A percentile compares a stretch with the other conserved stretches of the same genome.
Evolutionary conservation across 2,797 vertebrate species (phyloP).

Genomic region (Telmatherina bonti): DNA sequence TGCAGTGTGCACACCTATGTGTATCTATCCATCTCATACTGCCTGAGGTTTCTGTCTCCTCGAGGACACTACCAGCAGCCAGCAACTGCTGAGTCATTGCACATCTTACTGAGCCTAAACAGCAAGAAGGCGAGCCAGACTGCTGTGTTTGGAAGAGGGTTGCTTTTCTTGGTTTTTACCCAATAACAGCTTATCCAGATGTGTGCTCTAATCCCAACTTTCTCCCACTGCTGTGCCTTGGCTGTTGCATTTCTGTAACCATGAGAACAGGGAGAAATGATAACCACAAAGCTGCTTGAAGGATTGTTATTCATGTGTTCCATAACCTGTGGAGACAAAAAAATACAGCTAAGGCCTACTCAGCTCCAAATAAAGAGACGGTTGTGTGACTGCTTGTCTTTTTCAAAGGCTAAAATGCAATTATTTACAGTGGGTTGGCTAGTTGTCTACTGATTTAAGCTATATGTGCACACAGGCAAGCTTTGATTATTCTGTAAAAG

Average conservation of each 20-base stretch:
- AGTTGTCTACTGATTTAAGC: constrained; percentile 46
- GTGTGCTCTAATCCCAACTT: constrained; percentile 61
- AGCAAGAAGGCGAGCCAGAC: constrained; percentile 42
- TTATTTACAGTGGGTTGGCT: constrained; percentile 68
- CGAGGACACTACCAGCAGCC: constrained; percentile 60
- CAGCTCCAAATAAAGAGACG: constrained; percentile 48
- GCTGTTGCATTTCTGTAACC: constrained; percentile 59
- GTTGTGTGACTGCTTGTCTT: constrained; percentile 52
- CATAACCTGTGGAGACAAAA: constrained; percentile 62
- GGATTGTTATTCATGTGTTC: constrained; percentile 59
- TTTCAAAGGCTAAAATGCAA: constrained; percentile 59
- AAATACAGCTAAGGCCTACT: constrained; percentile 35
- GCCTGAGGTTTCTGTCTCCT: constrained; percentile 57
- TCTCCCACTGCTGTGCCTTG: constrained; percentile 35
- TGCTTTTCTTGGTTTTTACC: constrained; percentile 58
- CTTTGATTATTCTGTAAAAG: constrained; percentile 31
- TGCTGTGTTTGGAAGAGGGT: constrained; percentile 50
- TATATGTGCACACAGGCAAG: constrained; percentile 5
- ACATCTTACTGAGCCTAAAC: constrained; percentile 56
- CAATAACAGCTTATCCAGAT: constrained; percentile 67
- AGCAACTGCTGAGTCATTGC: constrained; percentile 73
- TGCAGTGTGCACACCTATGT: constrained; percentile 38
- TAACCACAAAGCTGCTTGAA: constrained; percentile 43
- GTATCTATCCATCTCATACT: constrained; percentile 41
- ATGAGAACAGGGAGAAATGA: constrained; percentile 55